phyloP scores from a whole-genome alignment of 2,797 vertebrate genomes.

The Amphiprion clarkii region DNA sequence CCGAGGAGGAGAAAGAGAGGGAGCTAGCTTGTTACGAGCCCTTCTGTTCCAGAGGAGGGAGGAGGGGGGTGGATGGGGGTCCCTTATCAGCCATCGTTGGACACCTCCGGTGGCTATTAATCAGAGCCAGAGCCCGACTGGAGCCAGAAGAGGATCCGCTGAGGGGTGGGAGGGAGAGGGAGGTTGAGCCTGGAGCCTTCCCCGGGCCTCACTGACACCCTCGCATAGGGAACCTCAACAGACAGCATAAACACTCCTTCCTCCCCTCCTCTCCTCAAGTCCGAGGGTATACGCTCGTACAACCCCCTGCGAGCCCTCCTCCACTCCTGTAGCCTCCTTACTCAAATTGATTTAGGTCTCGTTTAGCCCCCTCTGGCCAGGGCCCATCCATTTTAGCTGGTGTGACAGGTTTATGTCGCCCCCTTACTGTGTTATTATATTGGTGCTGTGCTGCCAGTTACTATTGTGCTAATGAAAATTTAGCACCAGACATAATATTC shows the following conservation, averaged over 20 bases:
- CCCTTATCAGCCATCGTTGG: slow-evolving; percentile 91
- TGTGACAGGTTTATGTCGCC: slow-evolving; percentile 92
- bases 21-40: slow-evolving; percentile 75
- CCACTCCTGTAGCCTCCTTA: slow-evolving; percentile 81
- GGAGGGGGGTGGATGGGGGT: slow-evolving; percentile 67
- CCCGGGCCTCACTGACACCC: slow-evolving; percentile 67
- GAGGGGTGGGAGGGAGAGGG: slow-evolving; percentile 60
- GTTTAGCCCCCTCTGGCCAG: slow-evolving; percentile 73
- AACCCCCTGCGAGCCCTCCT: slow-evolving; percentile 44
- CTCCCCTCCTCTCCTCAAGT: slow-evolving; percentile 78
- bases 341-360: slow-evolving; percentile 90
- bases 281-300: slow-evolving; percentile 66
- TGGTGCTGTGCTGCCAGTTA: slow-evolving; percentile 87
- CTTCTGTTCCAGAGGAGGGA: slow-evolving; percentile 60
- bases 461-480: slow-evolving; percentile 90
- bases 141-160: slow-evolving; percentile 86
- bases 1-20: slow-evolving; percentile 61
- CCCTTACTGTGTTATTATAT: slow-evolving; percentile 91
- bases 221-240: slow-evolving; percentile 60
- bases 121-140: slow-evolving; percentile 90
- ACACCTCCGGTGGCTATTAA: slow-evolving; percentile 95
- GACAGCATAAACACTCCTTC: slow-evolving; percentile 73
- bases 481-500: slow-evolving; percentile 87
- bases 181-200: slow-evolving; percentile 67
- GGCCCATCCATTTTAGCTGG: slow-evolving; percentile 76